Evolutionary conservation across 2,797 vertebrate genomes (phyloP), one percentile per base, ranked within the genome.

Genomic region (Oryzias dopingdopingensis): DNA sequence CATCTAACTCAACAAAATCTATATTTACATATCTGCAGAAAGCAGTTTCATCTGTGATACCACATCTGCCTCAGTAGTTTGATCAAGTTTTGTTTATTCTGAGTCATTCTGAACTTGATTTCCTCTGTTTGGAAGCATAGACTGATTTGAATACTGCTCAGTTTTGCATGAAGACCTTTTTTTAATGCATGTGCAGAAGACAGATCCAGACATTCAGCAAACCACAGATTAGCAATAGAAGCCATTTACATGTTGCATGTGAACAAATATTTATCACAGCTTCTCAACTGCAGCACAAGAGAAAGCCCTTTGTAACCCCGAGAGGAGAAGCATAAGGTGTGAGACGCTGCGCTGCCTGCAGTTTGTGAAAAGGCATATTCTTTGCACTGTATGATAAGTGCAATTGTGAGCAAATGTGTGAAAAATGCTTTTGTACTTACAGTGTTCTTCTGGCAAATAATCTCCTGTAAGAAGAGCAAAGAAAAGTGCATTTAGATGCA

Each of bases 391-490:
- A 49, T 52, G 52, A 66, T 73, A 49, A 18, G 74, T 74, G 75
- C 10, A 10, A 37, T 37, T 37, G 32, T 37, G 32, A 37, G 32
- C 32, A 12, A 37, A 80, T 65, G 65, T 70, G 71, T 76, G 73
- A 82, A 44, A 17, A 57, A 41, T 6, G 59, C 57, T 59, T 49
- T 20, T 63, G 84, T 93, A 98, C 96, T 98, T 88, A 99, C 97
- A 90, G 94, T 97, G 92, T 99, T 99, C 92, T 98, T 99, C 92
- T 98, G 97, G 91, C 92, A 98, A 90, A 99, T 95, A 32, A 99
- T 95, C 81, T 99, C 97, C 97, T 99, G 86, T 58, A 92, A 90
- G 65, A 85, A 47, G 64, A 80, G 42, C 65, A 53, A 42, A 72
- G 16, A 50, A 75, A 77, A 59, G 20, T 14, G 50, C 14, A 66